These are phyloP conservation scores for Linepithema humile DNA, from an alignment of 1,140 invertebrate species.

Conservation along the genomic window DNA sequence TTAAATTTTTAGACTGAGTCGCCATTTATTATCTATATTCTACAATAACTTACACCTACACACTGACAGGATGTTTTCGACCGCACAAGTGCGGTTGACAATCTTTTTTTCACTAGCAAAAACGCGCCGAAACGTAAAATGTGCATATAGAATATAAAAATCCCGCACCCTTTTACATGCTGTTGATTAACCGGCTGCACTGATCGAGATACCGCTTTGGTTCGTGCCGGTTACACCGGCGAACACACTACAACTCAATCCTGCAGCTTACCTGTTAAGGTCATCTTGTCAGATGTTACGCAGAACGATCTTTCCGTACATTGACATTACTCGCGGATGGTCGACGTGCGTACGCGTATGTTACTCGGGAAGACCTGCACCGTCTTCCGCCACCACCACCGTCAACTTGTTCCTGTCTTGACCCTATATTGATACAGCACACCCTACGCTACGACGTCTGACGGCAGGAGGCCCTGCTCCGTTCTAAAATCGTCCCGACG, in stretches of 20 bases:
- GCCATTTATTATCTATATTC: background rate
- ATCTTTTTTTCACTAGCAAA: background rate
- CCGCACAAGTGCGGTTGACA: background rate
- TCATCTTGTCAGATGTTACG: constrained; percentile 78
- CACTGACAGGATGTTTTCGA: background rate
- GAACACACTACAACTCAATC: constrained; percentile 21
- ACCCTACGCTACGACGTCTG: constrained; percentile 77
- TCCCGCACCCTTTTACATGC: background rate
- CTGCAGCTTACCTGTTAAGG: constrained; percentile 78
- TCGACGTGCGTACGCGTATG: constrained; percentile 27
- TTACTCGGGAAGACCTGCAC: constrained; percentile 49
- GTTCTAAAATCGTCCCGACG: constrained; percentile 82
- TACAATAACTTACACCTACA: background rate
- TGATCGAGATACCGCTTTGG: background rate
- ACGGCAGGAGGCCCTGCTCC: constrained; percentile 79
- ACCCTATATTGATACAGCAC: constrained; percentile 71
- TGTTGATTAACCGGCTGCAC: background rate
- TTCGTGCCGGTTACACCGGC: background rate
- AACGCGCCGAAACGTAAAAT: background rate
- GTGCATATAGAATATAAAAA: constrained; percentile 30
- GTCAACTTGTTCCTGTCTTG: constrained; percentile 60
- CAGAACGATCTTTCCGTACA: constrained; percentile 65
- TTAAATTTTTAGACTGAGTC: background rate
- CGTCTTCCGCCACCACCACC: constrained; percentile 60
- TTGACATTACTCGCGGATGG: constrained; percentile 74